Evolutionary conservation across 2,888 invertebrate species (phyloP), one percentile per base, ranked within the genome.

Genomic region (Falcaria lacertinaria): DNA sequence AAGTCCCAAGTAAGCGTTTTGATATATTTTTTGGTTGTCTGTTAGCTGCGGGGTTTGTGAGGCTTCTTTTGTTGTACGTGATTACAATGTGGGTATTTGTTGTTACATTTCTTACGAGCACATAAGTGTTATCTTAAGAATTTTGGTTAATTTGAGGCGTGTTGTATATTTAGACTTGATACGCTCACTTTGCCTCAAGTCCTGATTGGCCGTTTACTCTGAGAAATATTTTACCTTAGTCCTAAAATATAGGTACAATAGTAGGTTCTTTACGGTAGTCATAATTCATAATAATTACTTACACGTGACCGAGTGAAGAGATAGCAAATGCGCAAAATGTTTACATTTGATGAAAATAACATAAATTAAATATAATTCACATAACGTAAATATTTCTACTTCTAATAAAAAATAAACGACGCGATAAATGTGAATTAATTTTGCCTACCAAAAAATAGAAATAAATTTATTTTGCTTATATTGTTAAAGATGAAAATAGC

Each of bases 1-100:
- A 51, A 53, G 50, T 59, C 53, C 44, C 39, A 43, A 42, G 14
- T 37, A 22, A 37, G 37, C 37, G 37, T 37, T 37, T 15, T 37
- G 37, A 37, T 37, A 22, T 15, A 28, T 37, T 22, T 37, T 37
- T 19, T 36, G 37, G 19, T 15, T 22, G 22, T 22, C 22, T 28
- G 11, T 28, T 28, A 28, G 28, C 28, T 28, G 11, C 28, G 11
- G 28, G 28, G 28, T 11, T 11, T 11, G 28, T 11, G 11, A 28
- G 28, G 28, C 11, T 19, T 19, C 19, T 19, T 28, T 28, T 28
- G 28, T 28, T 11, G 11, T 28, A 28, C 3, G 11, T 28, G 11
- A 28, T 28, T 28, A 3, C 11, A 28, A 11, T 28, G 11, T 2
- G 28, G 28, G 7, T 0, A 3, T 3, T 28, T 7, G 28, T 2